phyloP scores from a whole-genome alignment of 2,113 vertebrate genomes.

The Ceyx melanurus region DNA sequence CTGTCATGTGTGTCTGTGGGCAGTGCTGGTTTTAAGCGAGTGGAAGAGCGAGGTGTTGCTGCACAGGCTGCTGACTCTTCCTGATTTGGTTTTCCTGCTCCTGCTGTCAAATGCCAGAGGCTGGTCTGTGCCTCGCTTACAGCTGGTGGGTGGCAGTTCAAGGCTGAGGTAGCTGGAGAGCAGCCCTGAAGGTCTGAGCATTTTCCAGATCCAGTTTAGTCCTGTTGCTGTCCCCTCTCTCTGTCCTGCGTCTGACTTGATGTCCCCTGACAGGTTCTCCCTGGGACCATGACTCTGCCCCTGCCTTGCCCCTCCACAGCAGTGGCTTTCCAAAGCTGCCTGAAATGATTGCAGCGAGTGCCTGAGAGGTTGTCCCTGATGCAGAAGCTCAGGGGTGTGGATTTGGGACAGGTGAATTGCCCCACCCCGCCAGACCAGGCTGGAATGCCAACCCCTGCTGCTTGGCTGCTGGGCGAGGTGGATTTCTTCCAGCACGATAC shows the following conservation, averaged over 20 bases:
- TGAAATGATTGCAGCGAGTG: accelerated
- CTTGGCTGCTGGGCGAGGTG: not conserved
- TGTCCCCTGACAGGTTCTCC: not conserved
- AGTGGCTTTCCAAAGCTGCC: not conserved
- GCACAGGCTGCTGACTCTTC: not conserved
- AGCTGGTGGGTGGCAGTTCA: not conserved
- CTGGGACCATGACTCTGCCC: not conserved
- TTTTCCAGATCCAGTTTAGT: not conserved
- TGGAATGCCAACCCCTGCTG: not conserved
- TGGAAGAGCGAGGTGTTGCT: not conserved
- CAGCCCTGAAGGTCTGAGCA: not conserved
- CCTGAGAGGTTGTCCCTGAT: not conserved
- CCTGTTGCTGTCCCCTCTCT: not conserved
- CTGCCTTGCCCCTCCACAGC: not conserved
- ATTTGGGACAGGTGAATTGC: not conserved
- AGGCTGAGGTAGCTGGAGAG: not conserved
- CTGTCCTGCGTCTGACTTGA: accelerated
- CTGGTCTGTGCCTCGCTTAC: accelerated
- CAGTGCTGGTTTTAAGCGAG: accelerated
- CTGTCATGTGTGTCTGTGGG: not conserved
- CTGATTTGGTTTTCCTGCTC: not conserved
- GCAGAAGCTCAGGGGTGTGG: not conserved
- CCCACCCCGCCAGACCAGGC: not conserved
- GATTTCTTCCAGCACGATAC: not conserved
- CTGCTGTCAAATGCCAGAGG: not conserved